A percentile compares a stretch with the other conserved stretches of the same genome.
Evolutionary conservation across 2,113 vertebrate genomes (phyloP).

Genomic region (Carassius gibelio): DNA sequence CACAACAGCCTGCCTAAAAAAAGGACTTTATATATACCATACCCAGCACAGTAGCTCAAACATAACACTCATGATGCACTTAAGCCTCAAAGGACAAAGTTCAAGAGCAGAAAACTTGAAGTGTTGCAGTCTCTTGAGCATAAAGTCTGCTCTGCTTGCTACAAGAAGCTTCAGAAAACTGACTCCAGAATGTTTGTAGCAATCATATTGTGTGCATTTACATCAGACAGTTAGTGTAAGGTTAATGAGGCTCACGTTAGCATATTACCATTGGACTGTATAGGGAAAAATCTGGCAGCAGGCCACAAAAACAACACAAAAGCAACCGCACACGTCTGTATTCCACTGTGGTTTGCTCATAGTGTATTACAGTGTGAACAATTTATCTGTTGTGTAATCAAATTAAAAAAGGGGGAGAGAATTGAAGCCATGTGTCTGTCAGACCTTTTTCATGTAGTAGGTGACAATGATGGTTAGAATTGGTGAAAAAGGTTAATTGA

Average conservation of each 20-base stretch:
- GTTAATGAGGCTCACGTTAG: conserved; percentile 13
- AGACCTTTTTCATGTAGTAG: conserved; percentile 52
- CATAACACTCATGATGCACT: conserved; percentile 1
- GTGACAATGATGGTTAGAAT: conserved; percentile 46
- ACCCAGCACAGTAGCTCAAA: not conserved
- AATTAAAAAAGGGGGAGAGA: conserved; percentile 44
- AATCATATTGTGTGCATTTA: not conserved
- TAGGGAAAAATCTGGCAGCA: conserved; percentile 16
- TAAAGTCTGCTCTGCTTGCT: conserved; percentile 5
- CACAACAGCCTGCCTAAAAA: not conserved
- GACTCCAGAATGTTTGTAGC: not conserved
- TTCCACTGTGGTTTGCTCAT: conserved; percentile 1
- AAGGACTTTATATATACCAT: not conserved
- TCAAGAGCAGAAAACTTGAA: conserved; percentile 15
- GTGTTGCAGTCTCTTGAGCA: conserved; percentile 8
- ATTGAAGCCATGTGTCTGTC: conserved; percentile 52
- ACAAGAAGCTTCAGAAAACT: not conserved
- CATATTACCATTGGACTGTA: not conserved
- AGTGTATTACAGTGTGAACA: conserved; percentile 9
- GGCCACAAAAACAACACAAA: conserved; percentile 20
- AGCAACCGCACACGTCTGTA: not conserved
- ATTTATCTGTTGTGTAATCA: conserved; percentile 59
- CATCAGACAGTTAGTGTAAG: conserved; percentile 20
- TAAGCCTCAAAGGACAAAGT: conserved; percentile 28
- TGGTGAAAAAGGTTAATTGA: conserved; percentile 61